Evolutionary conservation across 2,888 invertebrate genomes (phyloP).

Genomic region (Anticlea derivata): DNA sequence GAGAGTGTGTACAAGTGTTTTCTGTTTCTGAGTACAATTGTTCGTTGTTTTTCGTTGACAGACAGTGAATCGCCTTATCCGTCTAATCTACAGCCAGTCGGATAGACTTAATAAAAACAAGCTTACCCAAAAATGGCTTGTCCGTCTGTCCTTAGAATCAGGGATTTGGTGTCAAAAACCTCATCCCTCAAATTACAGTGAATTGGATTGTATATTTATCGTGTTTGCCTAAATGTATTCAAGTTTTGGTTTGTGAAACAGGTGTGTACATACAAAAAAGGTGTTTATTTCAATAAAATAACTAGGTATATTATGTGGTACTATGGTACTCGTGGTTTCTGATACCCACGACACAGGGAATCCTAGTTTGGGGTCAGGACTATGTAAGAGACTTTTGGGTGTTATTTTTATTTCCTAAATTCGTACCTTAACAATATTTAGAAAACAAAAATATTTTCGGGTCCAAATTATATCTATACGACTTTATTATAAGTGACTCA

Average conservation of each 20-base stretch:
- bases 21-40: background rate
- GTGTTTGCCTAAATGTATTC: constrained; percentile 3
- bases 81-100: constrained; percentile 14
- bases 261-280: too few species aligned
- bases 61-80: constrained; percentile 18
- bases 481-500: too few species aligned
- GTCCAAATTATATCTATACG: too few species aligned
- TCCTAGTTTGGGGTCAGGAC: too few species aligned
- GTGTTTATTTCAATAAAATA: too few species aligned
- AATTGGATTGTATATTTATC: constrained; percentile 4
- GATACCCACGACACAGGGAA: too few species aligned
- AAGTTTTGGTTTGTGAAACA: background rate
- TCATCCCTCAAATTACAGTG: constrained; percentile 10
- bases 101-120: constrained; percentile 24
- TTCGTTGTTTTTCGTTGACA: background rate
- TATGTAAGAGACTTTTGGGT: too few species aligned
- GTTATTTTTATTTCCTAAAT: too few species aligned
- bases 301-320: too few species aligned
- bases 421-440: too few species aligned
- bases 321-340: too few species aligned
- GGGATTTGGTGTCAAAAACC: constrained; percentile 22
- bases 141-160: constrained; percentile 13
- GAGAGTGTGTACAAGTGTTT: background rate
- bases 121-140: constrained; percentile 19
- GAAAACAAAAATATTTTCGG: too few species aligned